Evolutionary conservation across 2,888 invertebrate species (phyloP), one percentile per base, ranked within the genome.

Genomic region (Sclerodermus sp.): DNA sequence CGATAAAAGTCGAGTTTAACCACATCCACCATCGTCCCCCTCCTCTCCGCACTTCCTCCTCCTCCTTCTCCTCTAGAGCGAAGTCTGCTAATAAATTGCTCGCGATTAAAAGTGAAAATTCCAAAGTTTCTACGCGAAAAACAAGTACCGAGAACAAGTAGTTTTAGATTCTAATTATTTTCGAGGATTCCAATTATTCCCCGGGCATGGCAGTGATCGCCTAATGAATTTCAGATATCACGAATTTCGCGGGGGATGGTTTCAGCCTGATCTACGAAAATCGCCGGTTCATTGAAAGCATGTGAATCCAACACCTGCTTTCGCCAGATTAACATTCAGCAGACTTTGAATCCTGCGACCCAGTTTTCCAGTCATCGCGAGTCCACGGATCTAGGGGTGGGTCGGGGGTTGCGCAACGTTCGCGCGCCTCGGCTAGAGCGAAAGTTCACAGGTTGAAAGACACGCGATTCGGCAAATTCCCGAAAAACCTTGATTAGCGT

Each of bases 271-370:
- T 51, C 49, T 30, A 42, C 49, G 23, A 23, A n/a, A n/a, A 47
- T 30, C 6, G 18, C 32, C 39, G 39, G 39, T 13, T 38, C 9
- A 38, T 18, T 23, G 23, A 23, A 23, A 23, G 23, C 23, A 23
- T 63, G 63, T 55, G 60, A 63, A 62, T 49, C 42, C 23, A 38
- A 51, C 63, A 63, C 55, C 58, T 62, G 63, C 41, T 56, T 42
- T 47, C 45, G 45, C 41, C 49, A 58, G 62, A 63, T 63, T 62
- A 63, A 60, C 60, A 54, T 45, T 10, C 49, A 32, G 42, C 42
- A 44, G 47, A 47, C 40, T 43, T 41, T 17, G 47, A 23, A 23
- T 23, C 18, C 14, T 18, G 9, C 41, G 43, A 38, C 37, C 43
- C 29, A 44, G 37, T 34, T 51, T 49, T 44, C 44, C 8, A 23